Percentiles rank a stretch among this genome's conserved stretches.
These are phyloP conservation scores for Calycopis cecrops DNA, from an alignment of 1,140 invertebrate species.

Conservation along the genomic window DNA sequence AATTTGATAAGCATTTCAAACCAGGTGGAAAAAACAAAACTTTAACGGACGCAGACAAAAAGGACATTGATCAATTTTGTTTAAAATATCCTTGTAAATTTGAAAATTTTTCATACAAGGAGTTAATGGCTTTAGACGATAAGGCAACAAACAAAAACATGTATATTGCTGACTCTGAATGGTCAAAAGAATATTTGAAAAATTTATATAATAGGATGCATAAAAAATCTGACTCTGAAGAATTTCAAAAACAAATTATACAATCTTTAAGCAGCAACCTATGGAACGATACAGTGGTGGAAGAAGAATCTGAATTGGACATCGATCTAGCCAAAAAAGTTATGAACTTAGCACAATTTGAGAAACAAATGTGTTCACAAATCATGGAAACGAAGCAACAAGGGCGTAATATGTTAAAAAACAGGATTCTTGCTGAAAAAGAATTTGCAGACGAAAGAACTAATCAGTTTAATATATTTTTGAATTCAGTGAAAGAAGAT, in stretches of 20 bases:
- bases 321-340: constrained; percentile 72
- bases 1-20: background rate
- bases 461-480: constrained; percentile 57
- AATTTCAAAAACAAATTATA: constrained; percentile 59
- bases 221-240: constrained; percentile 51
- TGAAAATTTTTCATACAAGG: constrained; percentile 55
- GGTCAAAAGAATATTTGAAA: constrained; percentile 51
- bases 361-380: constrained; percentile 78
- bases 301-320: constrained; percentile 72
- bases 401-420: constrained; percentile 70
- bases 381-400: constrained; percentile 76
- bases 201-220: constrained; percentile 49
- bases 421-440: constrained; percentile 66
- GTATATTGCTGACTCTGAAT: constrained; percentile 45
- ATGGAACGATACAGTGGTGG: constrained; percentile 55
- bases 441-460: constrained; percentile 67
- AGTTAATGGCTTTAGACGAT: constrained; percentile 50
- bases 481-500: constrained; percentile 66
- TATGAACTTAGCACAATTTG: constrained; percentile 77
- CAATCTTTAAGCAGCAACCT: constrained; percentile 51
- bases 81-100: constrained; percentile 51
- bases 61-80: constrained; percentile 57
- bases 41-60: constrained; percentile 39
- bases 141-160: constrained; percentile 43
- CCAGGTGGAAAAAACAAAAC: constrained; percentile 22